Conservation (phyloP, 1,140 invertebrate genomes). For the Cephus cinctus region DNA sequence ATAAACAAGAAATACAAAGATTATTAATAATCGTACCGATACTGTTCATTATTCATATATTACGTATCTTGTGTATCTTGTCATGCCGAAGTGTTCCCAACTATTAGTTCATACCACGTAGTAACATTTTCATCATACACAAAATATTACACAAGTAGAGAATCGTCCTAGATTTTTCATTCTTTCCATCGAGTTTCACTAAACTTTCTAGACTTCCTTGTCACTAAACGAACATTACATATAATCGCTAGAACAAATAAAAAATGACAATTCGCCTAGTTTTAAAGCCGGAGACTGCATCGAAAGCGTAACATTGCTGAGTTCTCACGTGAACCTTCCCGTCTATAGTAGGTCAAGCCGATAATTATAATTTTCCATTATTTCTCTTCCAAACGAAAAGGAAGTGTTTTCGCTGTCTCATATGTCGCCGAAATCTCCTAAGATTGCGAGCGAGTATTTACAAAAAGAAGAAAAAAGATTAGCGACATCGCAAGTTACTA, state of each 20-base stretch:
- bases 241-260: constrained; percentile 22
- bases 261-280: constrained; percentile 29
- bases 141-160: background rate
- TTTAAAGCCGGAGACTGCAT: constrained; percentile 30
- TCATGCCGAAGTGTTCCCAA: no score
- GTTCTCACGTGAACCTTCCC: background rate
- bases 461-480: no score
- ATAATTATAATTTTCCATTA: background rate
- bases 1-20: no score
- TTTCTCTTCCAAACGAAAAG: no score
- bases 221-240: constrained; percentile 9
- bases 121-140: background rate
- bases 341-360: background rate
- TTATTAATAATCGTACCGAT: no score
- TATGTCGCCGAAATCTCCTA: no score
- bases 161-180: background rate
- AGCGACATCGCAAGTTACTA: constrained; percentile 25
- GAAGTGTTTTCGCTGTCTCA: constrained; percentile 26
- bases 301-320: constrained; percentile 19
- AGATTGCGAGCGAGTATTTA: constrained; percentile 33
- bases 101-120: no score
- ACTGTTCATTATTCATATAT: no score
- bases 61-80: no score
- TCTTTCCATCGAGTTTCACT: background rate
- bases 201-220: constrained; percentile 10